A percentile compares a stretch with the other conserved stretches of the same genome.
phyloP scores from a whole-genome alignment of 2,797 vertebrate species.

The Rallus crepitans region DNA sequence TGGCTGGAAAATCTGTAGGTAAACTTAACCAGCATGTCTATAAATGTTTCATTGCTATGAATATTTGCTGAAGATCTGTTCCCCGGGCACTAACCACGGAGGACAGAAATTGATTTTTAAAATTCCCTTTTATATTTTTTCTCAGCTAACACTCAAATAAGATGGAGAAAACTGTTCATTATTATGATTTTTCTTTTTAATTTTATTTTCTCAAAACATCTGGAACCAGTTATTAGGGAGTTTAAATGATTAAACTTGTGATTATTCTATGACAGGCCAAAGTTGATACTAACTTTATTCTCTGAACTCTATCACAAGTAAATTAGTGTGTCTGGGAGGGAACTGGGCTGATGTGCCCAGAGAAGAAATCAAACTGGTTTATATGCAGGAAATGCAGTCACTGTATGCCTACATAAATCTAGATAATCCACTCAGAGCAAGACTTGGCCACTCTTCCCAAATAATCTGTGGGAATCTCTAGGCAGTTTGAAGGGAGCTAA shows the following conservation, averaged over 20 bases:
- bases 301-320: not conserved
- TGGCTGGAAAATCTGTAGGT: not conserved
- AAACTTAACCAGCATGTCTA: not conserved
- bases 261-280: not conserved
- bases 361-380: not conserved
- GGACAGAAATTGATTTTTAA: not conserved
- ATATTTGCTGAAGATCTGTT: constrained; percentile 38
- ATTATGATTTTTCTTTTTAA: not conserved
- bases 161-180: not conserved
- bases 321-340: not conserved
- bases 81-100: not conserved
- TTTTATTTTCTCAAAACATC: not conserved
- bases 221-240: not conserved
- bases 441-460: not conserved
- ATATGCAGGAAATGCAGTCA: not conserved
- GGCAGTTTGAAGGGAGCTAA: not conserved
- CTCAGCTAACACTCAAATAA: not conserved
- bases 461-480: not conserved
- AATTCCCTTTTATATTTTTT: constrained; percentile 41
- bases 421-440: not conserved
- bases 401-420: not conserved
- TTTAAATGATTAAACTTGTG: not conserved
- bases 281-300: not conserved
- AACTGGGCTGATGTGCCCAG: not conserved
- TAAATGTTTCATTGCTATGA: constrained; percentile 31